phyloP scores from a whole-genome alignment of 2,888 invertebrate genomes.

The Lasioglossum oenotherae region DNA sequence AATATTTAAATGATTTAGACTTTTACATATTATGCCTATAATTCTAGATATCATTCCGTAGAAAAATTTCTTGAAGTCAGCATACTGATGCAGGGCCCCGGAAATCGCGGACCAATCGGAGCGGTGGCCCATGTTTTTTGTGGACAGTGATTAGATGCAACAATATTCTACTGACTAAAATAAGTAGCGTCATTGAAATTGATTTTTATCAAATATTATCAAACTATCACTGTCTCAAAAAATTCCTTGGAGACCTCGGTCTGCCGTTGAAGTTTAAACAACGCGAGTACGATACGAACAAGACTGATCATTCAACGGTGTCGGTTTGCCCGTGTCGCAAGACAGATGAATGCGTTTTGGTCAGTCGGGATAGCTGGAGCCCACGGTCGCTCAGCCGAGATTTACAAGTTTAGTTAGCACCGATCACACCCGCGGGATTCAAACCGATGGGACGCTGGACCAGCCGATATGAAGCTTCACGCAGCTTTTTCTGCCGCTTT shows the following conservation, averaged over 20 bases:
- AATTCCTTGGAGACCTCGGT: neutral
- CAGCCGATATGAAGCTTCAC: constrained; percentile 72
- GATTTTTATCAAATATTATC: neutral
- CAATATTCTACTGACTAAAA: too few relatives aligned
- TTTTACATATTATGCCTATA: too few relatives aligned
- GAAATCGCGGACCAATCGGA: too few relatives aligned
- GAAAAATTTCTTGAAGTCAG: too few relatives aligned
- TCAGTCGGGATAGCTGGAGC: constrained; percentile 81
- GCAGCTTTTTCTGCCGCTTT: constrained; percentile 36
- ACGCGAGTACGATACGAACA: constrained; percentile 4
- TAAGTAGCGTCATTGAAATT: too few relatives aligned
- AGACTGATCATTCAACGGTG: constrained; percentile 46
- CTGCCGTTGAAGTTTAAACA: neutral
- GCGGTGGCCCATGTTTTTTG: too few relatives aligned
- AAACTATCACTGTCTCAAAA: neutral
- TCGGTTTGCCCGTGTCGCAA: constrained; percentile 71
- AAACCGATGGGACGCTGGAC: constrained; percentile 55
- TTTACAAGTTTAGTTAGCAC: constrained; percentile 84
- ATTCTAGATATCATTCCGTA: too few relatives aligned
- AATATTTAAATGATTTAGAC: too few relatives aligned
- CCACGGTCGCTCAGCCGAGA: constrained; percentile 75
- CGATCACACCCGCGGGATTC: constrained; percentile 83
- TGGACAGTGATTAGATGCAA: too few relatives aligned
- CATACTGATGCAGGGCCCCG: too few relatives aligned
- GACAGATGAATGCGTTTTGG: constrained; percentile 84